Percentiles rank a stretch among this genome's conserved stretches.
Evolutionary conservation across 2,113 vertebrate species (phyloP).

Genomic region (Tragulus kanchil): DNA sequence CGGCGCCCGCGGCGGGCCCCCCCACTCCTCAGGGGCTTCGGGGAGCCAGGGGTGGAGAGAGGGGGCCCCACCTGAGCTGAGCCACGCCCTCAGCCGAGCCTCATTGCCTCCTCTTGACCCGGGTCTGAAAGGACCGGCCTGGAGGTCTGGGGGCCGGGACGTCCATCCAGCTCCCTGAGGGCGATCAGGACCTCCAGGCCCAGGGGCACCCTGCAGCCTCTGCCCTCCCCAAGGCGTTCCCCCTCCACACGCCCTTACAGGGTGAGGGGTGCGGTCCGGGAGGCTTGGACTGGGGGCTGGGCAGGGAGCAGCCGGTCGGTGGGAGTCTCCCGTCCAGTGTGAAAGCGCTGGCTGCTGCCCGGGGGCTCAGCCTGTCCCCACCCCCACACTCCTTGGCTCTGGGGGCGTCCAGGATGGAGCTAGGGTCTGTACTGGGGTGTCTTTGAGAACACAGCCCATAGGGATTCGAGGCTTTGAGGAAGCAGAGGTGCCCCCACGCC

Average conservation of each 20-base stretch:
- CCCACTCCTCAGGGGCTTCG: not conserved
- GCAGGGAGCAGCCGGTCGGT: not conserved
- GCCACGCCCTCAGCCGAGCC: too few relatives aligned
- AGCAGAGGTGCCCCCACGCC: fast-evolving
- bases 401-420: not conserved
- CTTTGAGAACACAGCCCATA: not conserved
- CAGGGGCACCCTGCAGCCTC: too few relatives aligned
- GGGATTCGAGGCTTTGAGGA: not conserved
- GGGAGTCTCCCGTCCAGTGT: fast-evolving
- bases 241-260: too few relatives aligned
- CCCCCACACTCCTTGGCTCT: fast-evolving
- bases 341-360: fast-evolving
- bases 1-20: fast-evolving
- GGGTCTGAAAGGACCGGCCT: not conserved
- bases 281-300: too few relatives aligned
- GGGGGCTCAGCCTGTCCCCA: fast-evolving
- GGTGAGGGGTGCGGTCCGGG: too few relatives aligned
- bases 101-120: not conserved
- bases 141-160: not conserved
- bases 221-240: too few relatives aligned
- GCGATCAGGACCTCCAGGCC: not conserved
- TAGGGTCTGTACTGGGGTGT: fast-evolving
- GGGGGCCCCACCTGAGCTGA: fast-evolving
- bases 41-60: not conserved
- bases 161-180: too few relatives aligned